Base-by-base conservation (phyloP, 2,888 invertebrate species). In the Dioctria rufipes region DNA sequence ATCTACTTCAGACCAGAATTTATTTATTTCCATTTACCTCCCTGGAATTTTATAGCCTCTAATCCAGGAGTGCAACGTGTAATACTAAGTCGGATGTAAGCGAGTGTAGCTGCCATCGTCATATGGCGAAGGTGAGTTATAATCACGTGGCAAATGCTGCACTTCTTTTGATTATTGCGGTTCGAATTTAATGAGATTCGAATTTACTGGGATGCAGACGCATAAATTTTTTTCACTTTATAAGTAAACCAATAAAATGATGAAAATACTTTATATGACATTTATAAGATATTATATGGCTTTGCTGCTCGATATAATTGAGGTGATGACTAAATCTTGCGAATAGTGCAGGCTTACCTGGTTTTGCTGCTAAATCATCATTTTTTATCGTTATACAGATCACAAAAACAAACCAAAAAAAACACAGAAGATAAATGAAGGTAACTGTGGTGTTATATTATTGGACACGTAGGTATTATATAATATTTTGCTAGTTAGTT, bases 1-100 rank as follows among this genome's bases (percentile, higher is more conserved):
- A 73, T 73, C 73, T 73, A 67, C 73, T 54, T 58, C 73, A 42
- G 39, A 40, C 51, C 37, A 42, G 58, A 73, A 73, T 73, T 73
- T 73, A 73, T 73, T 73, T 46, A 73, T 73, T 73, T 54, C 73
- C 54, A 73, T 73, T 73, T 73, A 73, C 73, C 73, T 73, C 73
- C 73, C 54, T 58, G 73, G 73, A 73, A 73, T 42, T 73, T 73
- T 73, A 73, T 73, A 73, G 73, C 11, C 73, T 46, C 58, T 58
- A 73, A 73, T 73, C 73, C 73, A 73, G 54, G n/a, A 54, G 51
- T 54, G 73, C 51, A 73, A 25, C 25, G 25, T 25, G 25, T 73
- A 51, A 39, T 25, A 54, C 73, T 73, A 73, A 73, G 54, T 54
- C 73, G 73, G 46, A 73, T 58, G 73, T 42, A 58, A 73, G n/a